phyloP scores from a whole-genome alignment of 1,140 invertebrate species.

The Neuroterus valhalla region DNA sequence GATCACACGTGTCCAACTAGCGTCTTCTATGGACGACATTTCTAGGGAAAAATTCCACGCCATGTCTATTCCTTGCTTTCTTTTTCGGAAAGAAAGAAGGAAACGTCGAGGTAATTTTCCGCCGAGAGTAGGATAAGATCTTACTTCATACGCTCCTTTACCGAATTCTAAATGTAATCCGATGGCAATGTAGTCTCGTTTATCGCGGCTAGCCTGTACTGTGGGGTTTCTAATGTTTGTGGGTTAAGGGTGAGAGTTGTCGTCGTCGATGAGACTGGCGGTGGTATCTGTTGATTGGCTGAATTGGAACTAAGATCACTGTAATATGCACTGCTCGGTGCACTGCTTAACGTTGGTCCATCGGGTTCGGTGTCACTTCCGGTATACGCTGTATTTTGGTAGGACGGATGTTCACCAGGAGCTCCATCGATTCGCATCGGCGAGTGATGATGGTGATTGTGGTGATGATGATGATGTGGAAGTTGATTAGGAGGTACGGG shows the following conservation, averaged over 20 bases:
- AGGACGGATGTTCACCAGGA: constrained; percentile 77
- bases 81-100: constrained; percentile 9
- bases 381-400: constrained; percentile 83
- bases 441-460: constrained; percentile 62
- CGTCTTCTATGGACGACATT: constrained; percentile 16
- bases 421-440: constrained; percentile 65
- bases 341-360: constrained; percentile 78
- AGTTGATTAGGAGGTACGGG: constrained; percentile 62
- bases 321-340: constrained; percentile 83
- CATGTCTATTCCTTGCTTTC: not conserved
- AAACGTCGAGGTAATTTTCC: constrained; percentile 34
- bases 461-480: constrained; percentile 65
- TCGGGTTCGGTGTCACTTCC: constrained; percentile 80
- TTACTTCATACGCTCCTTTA: constrained; percentile 36
- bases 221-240: constrained; percentile 62
- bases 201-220: constrained; percentile 79
- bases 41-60: not conserved
- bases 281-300: constrained; percentile 61
- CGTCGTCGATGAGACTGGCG: constrained; percentile 41
- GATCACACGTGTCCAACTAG: constrained; percentile 24
- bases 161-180: constrained; percentile 77
- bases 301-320: constrained; percentile 75
- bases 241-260: constrained; percentile 63
- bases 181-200: constrained; percentile 80
- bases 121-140: not conserved